phyloP scores from a whole-genome alignment of 2,797 vertebrate species.

The Ambastaia sidthimunki region DNA sequence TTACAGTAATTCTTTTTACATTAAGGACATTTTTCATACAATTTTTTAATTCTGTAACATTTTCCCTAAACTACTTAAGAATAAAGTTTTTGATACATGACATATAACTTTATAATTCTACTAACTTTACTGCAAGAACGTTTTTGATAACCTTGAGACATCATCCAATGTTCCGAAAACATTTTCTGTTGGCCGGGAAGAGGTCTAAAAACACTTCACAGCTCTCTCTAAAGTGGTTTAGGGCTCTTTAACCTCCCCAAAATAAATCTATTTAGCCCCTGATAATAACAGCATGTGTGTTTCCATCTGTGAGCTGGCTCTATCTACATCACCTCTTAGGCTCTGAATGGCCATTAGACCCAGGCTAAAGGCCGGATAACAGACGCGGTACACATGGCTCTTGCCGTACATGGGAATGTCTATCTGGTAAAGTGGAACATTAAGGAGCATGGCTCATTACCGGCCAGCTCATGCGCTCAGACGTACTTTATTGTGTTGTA shows the following conservation, averaged over 20 bases:
- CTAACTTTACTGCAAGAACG: no score
- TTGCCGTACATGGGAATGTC: constrained; percentile 1
- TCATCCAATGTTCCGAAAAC: no score
- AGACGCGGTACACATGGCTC: not conserved
- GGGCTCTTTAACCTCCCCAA: not conserved
- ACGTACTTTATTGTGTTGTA: constrained; percentile 49
- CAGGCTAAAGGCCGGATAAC: constrained; percentile 26
- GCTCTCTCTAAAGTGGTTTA: not conserved
- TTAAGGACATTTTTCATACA: no score
- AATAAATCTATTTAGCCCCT: constrained; percentile 47
- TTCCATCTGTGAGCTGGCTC: not conserved
- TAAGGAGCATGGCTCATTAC: constrained; percentile 37
- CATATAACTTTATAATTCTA: no score
- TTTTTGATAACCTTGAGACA: no score
- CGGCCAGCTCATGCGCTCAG: constrained; percentile 21
- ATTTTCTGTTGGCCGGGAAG: not conserved
- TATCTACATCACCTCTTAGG: constrained; percentile 22
- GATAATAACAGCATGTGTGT: constrained; percentile 37
- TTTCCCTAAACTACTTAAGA: no score
- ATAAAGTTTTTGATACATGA: no score
- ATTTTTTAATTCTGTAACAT: no score
- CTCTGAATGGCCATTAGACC: constrained; percentile 24
- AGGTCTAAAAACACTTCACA: constrained; percentile 18
- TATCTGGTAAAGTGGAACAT: constrained; percentile 26
- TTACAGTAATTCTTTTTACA: no score